Conservation (phyloP, 2,888 invertebrate genomes). For the Amphipyra berbera region DNA sequence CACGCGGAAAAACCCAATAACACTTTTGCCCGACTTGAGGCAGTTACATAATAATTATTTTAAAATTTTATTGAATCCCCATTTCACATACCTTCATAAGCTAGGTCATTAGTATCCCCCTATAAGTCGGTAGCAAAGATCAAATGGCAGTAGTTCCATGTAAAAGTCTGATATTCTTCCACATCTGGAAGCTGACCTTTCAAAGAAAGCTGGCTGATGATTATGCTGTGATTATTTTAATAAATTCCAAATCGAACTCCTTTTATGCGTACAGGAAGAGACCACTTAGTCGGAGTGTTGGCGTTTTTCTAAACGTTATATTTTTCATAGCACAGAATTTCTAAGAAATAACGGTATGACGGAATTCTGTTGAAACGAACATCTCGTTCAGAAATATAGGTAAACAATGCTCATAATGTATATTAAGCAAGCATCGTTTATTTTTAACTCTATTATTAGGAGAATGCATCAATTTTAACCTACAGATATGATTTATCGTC, state of each 20-base stretch:
- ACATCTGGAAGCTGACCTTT: too few species aligned
- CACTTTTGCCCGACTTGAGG: too few species aligned
- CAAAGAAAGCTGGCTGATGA: too few species aligned
- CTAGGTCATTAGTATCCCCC: too few species aligned
- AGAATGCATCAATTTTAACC: not conserved
- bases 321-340: not conserved
- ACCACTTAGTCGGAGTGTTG: not conserved
- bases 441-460: not conserved
- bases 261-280: not conserved
- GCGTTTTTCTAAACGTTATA: not conserved
- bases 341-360: constrained; percentile 4
- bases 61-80: too few species aligned
- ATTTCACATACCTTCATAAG: too few species aligned
- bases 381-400: constrained; percentile 3
- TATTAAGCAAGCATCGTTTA: not conserved
- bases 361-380: constrained; percentile 19
- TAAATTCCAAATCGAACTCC: not conserved
- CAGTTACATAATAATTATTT: too few species aligned
- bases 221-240: too few species aligned
- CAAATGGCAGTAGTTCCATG: too few species aligned
- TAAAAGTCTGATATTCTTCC: too few species aligned
- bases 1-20: too few species aligned
- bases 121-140: too few species aligned
- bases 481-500: not conserved
- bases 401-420: constrained; percentile 7